Percentiles rank a stretch among this genome's conserved stretches.
Evolutionary conservation across 2,113 vertebrate species (phyloP).

Genomic region (Phasianus colchicus): DNA sequence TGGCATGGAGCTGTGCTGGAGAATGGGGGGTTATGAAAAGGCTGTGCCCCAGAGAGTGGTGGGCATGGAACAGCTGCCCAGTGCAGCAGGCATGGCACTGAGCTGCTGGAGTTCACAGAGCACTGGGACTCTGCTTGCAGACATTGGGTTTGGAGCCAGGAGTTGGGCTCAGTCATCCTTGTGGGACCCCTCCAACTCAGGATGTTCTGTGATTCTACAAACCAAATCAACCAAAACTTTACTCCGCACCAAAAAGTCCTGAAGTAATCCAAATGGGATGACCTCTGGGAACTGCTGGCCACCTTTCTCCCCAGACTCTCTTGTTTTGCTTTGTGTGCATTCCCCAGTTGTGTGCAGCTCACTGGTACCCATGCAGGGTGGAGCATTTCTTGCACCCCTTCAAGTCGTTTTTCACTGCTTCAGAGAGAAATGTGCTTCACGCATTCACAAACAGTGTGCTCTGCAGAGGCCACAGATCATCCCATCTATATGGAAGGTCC

Average conservation of each 20-base stretch:
- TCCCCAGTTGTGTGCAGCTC: not conserved
- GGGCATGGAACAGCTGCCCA: not conserved
- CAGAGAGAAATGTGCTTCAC: not conserved
- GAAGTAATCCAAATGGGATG: rapidly evolving
- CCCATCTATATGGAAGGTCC: not conserved
- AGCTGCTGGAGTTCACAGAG: no score
- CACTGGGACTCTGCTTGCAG: no score
- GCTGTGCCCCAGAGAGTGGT: not conserved
- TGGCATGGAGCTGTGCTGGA: not conserved
- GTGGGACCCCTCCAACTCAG: not conserved
- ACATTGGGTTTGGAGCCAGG: no score
- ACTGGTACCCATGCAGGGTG: rapidly evolving
- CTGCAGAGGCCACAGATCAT: not conserved
- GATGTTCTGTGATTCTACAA: not conserved
- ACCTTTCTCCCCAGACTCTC: not conserved
- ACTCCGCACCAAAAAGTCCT: not conserved
- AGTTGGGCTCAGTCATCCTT: no score
- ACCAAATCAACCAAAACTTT: not conserved
- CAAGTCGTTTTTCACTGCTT: not conserved
- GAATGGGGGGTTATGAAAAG: not conserved
- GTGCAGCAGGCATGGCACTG: no score
- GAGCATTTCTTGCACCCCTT: not conserved
- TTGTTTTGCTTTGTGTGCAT: not conserved
- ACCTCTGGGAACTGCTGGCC: not conserved
- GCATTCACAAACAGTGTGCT: rapidly evolving